These are phyloP conservation scores for Suricata suricatta DNA, from an alignment of 2,113 vertebrate genomes.

Conservation along the genomic window DNA sequence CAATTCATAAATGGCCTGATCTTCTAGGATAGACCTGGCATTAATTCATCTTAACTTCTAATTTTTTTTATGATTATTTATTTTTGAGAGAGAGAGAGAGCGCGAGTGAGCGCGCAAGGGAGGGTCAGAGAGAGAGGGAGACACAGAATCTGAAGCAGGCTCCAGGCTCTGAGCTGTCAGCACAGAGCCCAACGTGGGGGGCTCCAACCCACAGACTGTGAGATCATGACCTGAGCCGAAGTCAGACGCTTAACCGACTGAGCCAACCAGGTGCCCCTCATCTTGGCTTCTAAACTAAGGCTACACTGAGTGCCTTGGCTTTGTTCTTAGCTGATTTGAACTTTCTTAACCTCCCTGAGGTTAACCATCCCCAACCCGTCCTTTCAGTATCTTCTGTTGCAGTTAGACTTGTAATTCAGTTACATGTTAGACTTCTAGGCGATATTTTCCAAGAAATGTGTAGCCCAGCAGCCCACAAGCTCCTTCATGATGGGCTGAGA, in stretches of 20 bases:
- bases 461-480: not conserved
- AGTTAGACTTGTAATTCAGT: not conserved
- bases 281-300: not conserved
- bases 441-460: not conserved
- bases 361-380: not conserved
- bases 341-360: not conserved
- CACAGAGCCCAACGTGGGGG: no score
- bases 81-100: no score
- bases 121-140: no score
- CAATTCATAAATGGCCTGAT: not conserved
- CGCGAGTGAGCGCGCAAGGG: no score
- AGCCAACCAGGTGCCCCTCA: not conserved
- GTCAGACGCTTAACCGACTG: no score
- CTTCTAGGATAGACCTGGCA: not conserved
- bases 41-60: not conserved
- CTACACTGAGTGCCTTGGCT: not conserved
- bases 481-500: not conserved
- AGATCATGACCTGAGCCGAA: no score
- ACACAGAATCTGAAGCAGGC: no score
- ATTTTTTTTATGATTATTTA: no score
- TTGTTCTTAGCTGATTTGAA: conserved; percentile 23
- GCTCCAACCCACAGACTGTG: no score
- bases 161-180: no score
- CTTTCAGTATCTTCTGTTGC: not conserved
- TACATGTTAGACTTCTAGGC: not conserved